Conservation (phyloP, 2,113 vertebrate genomes). For the Oxyura jamaicensis region DNA sequence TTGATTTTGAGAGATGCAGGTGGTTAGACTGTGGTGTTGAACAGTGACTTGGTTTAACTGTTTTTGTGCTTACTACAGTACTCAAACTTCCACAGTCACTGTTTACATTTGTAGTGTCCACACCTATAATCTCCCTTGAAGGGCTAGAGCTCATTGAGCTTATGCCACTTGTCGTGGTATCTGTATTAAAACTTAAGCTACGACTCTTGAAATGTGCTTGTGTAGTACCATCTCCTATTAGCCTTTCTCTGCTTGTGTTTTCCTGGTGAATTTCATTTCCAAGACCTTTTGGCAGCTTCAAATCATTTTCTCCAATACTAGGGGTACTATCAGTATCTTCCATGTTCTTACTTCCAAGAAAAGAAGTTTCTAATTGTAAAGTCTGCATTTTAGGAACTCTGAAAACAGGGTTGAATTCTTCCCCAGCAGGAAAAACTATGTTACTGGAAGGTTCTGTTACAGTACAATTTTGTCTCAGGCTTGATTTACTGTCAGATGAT, state of each 20-base stretch:
- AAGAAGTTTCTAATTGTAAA: constrained; percentile 91
- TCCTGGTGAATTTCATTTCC: constrained; percentile 84
- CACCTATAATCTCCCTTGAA: constrained; percentile 92
- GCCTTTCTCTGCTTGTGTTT: constrained; percentile 89
- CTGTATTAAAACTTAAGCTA: constrained; percentile 98
- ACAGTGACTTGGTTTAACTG: constrained; percentile 89
- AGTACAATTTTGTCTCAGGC: constrained; percentile 86
- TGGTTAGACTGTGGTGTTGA: constrained; percentile 90
- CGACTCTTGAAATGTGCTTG: constrained; percentile 94
- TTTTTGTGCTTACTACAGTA: constrained; percentile 94
- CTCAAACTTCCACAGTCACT: constrained; percentile 96
- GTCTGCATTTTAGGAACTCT: constrained; percentile 89
- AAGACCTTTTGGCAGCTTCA: constrained; percentile 79
- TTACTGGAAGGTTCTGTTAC: constrained; percentile 90
- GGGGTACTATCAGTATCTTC: constrained; percentile 85
- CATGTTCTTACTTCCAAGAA: constrained; percentile 84
- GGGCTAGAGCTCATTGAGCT: constrained; percentile 99
- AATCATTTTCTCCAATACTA: constrained; percentile 82
- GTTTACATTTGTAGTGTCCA: constrained; percentile 87
- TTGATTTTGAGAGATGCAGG: constrained; percentile 90
- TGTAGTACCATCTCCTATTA: constrained; percentile 86
- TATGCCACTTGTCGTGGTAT: constrained; percentile 98
- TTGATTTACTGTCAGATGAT: constrained; percentile 83
- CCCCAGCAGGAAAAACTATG: constrained; percentile 81
- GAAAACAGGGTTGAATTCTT: constrained; percentile 86